Conservation (phyloP, 2,113 vertebrate genomes). For the Onychostoma macrolepis region DNA sequence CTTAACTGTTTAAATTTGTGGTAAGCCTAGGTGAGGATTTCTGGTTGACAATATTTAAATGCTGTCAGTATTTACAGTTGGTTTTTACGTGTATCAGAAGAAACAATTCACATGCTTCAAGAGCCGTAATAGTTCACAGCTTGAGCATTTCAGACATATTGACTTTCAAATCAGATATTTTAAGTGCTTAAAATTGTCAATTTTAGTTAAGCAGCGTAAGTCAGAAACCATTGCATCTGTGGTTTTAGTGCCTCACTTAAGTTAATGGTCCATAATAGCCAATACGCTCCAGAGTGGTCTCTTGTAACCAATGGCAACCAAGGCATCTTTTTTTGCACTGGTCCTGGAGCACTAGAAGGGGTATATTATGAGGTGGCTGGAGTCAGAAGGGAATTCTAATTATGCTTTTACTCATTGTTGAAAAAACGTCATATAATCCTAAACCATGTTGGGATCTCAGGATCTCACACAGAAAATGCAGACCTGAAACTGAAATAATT, state of each 20-base stretch:
- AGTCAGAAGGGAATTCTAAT: conserved; percentile 21
- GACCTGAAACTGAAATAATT: conserved; percentile 45
- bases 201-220: conserved; percentile 13
- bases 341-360: background rate
- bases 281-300: background rate
- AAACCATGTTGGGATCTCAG: conserved; percentile 18
- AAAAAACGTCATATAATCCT: conserved; percentile 8
- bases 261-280: conserved; percentile 36
- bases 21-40: background rate
- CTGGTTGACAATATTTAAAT: background rate
- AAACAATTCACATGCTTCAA: background rate
- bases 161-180: conserved; percentile 35
- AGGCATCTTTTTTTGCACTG: conserved; percentile 35
- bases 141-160: background rate
- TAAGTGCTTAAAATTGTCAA: background rate
- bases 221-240: conserved; percentile 27
- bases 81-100: background rate
- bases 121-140: background rate
- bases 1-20: background rate
- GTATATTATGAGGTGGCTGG: background rate
- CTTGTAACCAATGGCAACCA: conserved; percentile 45
- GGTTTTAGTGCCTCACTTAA: conserved; percentile 20
- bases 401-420: conserved; percentile 25
- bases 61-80: background rate
- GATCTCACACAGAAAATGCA: conserved; percentile 7